These are phyloP conservation scores for Propithecus perrieri DNA, from an alignment of 2,797 vertebrate species.

Conservation along the genomic window DNA sequence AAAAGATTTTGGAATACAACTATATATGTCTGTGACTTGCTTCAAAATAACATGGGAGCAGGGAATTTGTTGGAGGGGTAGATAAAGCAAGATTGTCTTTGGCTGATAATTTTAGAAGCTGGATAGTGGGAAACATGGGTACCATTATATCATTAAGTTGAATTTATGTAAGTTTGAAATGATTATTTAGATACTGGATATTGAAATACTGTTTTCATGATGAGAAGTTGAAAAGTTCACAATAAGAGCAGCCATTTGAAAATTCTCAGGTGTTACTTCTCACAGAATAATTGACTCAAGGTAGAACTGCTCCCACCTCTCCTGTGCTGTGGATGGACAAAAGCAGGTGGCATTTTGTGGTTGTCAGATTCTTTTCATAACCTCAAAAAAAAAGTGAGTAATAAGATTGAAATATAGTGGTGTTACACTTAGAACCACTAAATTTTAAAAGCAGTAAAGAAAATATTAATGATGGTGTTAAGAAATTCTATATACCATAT, in stretches of 20 bases:
- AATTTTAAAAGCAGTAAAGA: conserved; percentile 44
- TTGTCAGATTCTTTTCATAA: neutral
- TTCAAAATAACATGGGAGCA: neutral
- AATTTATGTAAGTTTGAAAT: neutral
- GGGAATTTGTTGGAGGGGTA: neutral
- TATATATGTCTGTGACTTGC: neutral
- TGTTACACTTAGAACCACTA: neutral
- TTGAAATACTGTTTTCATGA: neutral
- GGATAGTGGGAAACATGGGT: neutral
- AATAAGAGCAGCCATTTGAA: neutral
- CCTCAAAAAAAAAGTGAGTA: neutral
- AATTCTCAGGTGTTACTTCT: neutral
- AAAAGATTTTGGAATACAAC: neutral
- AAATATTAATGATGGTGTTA: conserved; percentile 31
- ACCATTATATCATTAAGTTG: neutral
- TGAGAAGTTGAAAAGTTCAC: neutral
- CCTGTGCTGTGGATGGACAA: neutral
- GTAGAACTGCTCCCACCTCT: accelerated
- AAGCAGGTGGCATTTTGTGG: neutral
- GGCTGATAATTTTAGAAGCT: neutral
- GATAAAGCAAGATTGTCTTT: neutral
- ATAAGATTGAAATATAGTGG: neutral
- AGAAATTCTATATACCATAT: neutral
- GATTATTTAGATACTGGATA: neutral
- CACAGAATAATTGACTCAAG: neutral